Base-by-base conservation (phyloP, 1,140 invertebrate species). In the Geopemphigus sp. region DNA sequence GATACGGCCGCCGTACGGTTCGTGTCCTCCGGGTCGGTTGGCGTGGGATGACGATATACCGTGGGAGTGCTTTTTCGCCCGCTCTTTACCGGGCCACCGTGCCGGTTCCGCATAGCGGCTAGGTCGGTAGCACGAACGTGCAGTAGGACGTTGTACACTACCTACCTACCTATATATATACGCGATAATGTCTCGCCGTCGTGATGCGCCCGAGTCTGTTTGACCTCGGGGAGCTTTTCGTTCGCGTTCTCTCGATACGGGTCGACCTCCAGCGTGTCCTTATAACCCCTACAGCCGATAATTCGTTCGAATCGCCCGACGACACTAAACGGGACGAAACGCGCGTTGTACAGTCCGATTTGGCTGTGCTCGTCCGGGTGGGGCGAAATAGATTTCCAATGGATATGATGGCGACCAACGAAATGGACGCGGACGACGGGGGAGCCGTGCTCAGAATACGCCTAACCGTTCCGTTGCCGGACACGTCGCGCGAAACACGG, bases 51-150 rank as follows among this genome's bases (percentile, higher is more conserved):
- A 45, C 39, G n/a, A n/a, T n/a, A n/a, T n/a, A 76, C 26, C 57
- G 73, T 61, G 56, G 57, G 73, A 76, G 73, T 76, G n/a, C n/a
- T n/a, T n/a, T n/a, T 17, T 61, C 22, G 39, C 39, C 39, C 8
- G 14, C 14, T 12, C n/a, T 15, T 59, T 61, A n/a, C 17, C 32
- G 1, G 63, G 1, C 63, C 63, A 22, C 47, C 45, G 66, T n/a
- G 47, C 11, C 1, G 45, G 64, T n/a, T 32, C 17, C 56, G 26
- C n/a, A n/a, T n/a, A n/a, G n/a, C n/a, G n/a, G 66, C 50, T 26
- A 47, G 15, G 56, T 76, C 73, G 73, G 73, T 45, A 76, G 73
- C 56, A 61, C 39, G 73, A 76, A 74, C 29, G n/a, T n/a, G n/a
- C n/a, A n/a, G n/a, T n/a, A n/a, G n/a, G n/a, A n/a, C n/a, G n/a